phyloP scores from a whole-genome alignment of 2,888 invertebrate species.

The Gastracanthus pulcherrimus region DNA sequence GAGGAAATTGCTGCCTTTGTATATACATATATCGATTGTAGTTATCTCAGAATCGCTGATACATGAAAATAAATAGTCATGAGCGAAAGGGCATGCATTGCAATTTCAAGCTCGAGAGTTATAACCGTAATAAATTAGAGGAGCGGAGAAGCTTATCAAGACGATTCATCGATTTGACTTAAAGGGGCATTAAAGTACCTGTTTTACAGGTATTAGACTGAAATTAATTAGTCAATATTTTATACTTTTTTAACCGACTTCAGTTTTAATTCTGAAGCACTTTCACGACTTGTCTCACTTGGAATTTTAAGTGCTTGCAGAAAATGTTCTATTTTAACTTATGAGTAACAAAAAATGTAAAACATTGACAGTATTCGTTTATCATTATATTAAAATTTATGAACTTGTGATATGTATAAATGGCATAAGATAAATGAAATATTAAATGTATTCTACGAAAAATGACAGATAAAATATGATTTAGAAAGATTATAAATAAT shows the following conservation, averaged over 20 bases:
- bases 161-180: slow-evolving; percentile 27
- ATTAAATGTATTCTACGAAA: no score
- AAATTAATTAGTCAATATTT: not conserved
- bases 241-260: not conserved
- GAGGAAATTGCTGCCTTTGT: slow-evolving; percentile 26
- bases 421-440: no score
- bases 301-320: not conserved
- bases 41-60: slow-evolving; percentile 29
- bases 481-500: no score
- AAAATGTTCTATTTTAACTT: not conserved
- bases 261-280: not conserved
- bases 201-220: slow-evolving; percentile 16
- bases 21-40: slow-evolving; percentile 13
- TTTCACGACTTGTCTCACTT: not conserved
- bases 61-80: slow-evolving; percentile 36
- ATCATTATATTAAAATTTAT: no score
- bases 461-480: no score
- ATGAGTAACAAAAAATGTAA: not conserved
- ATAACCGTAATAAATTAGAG: slow-evolving; percentile 42
- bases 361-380: no score
- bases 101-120: slow-evolving; percentile 37
- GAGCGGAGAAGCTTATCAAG: slow-evolving; percentile 35
- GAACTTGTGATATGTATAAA: no score
- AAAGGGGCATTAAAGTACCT: slow-evolving; percentile 17
- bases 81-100: slow-evolving; percentile 34